Evolutionary conservation across 2,797 vertebrate species (phyloP), one percentile per base, ranked within the genome.

Genomic region (Morelia viridis): DNA sequence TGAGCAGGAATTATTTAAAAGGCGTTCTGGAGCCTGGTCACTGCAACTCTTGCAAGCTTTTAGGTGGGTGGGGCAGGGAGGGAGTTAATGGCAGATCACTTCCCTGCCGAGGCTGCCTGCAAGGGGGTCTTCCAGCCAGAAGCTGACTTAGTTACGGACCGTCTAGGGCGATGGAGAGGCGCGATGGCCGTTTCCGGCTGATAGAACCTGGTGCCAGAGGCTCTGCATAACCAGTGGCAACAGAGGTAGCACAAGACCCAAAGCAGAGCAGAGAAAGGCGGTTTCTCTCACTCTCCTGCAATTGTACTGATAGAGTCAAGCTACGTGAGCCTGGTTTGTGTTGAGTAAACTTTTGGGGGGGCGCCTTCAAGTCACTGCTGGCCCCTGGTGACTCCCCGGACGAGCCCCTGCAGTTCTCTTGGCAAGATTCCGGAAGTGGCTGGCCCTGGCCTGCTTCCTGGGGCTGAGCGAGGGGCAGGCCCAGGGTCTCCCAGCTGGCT

Each of bases 21-120:
- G 92, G 94, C 95, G 90, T 94, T 93, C 96, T 94, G 94, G 90
- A 41, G 92, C 93, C 95, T 96, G 95, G 95, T 94, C 96, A 92
- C 92, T 19, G 13, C 95, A 85, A 92, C 87, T 91, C 93, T 94
- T 57, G 92, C 94, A 57, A 94, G 96, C 87, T 95, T 96, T 94
- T 94, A 95, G 95, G 96, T 91, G 58, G 87, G 60, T 93, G 92
- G 96, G 96, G 96, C 90, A 58, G 87, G 57, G 93, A 92, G 96
- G 96, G 94, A 95, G 95, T 96, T 96, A 97, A 97, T 96, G 95
- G 95, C 95, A 96, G 95, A 95, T 96, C 94, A 92, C 94, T 95
- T 95, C 95, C 94, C 93, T 91, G 2, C 58, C 88, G 93, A 93
- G 90, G 94, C 88, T 95, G 95, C 92, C 90, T 83, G 89, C 88